Evolutionary conservation across 2,888 invertebrate species (phyloP).

Genomic region (Cistogaster globosa): DNA sequence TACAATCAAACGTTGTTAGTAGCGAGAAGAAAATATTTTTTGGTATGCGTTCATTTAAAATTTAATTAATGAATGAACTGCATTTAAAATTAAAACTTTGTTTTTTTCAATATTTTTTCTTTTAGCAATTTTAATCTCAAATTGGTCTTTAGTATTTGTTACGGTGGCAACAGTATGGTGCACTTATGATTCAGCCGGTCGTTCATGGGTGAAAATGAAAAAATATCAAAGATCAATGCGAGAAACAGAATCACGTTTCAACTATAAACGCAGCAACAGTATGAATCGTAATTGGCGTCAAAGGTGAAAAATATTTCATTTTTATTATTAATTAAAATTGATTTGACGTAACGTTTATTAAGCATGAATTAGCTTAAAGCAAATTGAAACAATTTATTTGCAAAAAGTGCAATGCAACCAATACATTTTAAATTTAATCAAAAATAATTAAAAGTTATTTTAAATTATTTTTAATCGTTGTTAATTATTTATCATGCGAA

Average conservation of each 20-base stretch:
- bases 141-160: slow-evolving; percentile 89
- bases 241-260: slow-evolving; percentile 89
- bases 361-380: too few species aligned
- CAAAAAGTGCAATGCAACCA: too few species aligned
- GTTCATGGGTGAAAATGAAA: slow-evolving; percentile 95
- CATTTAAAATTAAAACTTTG: neutral
- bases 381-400: too few species aligned
- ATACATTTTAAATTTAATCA: too few species aligned
- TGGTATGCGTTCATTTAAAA: slow-evolving; percentile 84
- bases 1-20: slow-evolving; percentile 86
- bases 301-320: slow-evolving; percentile 84
- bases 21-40: slow-evolving; percentile 89
- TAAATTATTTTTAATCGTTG: too few species aligned
- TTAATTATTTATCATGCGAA: too few species aligned
- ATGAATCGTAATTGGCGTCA: slow-evolving; percentile 92
- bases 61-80: neutral
- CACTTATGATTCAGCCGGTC: slow-evolving; percentile 93
- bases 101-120: slow-evolving; percentile 5
- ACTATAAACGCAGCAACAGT: slow-evolving; percentile 90
- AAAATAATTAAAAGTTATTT: too few species aligned
- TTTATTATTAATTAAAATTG: slow-evolving; percentile 3
- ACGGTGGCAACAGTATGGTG: slow-evolving; percentile 92
- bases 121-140: slow-evolving; percentile 89
- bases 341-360: neutral
- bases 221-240: slow-evolving; percentile 92